phyloP scores from a whole-genome alignment of 2,888 invertebrate genomes.

The Anoplius nigerrimus region DNA sequence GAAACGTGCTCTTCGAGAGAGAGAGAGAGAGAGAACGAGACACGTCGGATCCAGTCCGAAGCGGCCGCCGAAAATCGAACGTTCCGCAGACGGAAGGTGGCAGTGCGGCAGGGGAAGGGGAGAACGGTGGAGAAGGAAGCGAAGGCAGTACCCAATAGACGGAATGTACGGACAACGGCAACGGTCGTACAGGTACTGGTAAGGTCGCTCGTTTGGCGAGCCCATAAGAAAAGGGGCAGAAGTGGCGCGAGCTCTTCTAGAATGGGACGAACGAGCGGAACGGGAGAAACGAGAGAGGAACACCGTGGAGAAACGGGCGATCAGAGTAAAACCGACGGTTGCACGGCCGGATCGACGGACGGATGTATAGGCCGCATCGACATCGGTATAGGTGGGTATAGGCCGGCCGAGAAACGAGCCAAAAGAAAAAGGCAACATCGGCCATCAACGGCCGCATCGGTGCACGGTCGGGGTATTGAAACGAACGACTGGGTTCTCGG shows the following conservation, averaged over 20 bases:
- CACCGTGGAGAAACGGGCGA: neutral
- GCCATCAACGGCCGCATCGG: conserved; percentile 52
- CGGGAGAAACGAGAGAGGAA: neutral
- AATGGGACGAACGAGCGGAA: neutral
- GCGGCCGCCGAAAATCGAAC: too few relatives aligned
- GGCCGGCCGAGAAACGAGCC: conserved; percentile 34
- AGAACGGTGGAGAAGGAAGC: neutral
- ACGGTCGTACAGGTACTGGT: too few relatives aligned
- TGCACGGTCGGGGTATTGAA: conserved; percentile 56
- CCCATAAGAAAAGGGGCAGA: too few relatives aligned
- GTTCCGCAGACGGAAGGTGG: neutral
- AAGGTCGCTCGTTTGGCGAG: too few relatives aligned
- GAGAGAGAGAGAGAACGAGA: too few relatives aligned
- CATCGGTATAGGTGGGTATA: too few relatives aligned
- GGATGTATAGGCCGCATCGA: neutral
- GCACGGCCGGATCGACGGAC: neutral
- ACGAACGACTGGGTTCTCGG: conserved; percentile 63
- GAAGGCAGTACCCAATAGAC: too few relatives aligned
- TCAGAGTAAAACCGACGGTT: neutral
- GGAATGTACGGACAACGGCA: too few relatives aligned
- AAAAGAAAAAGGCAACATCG: conserved; percentile 47
- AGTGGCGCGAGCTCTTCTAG: too few relatives aligned
- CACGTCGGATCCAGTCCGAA: too few relatives aligned
- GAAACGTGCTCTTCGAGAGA: too few relatives aligned
- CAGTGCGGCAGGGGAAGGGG: neutral